Percentiles rank a stretch among this genome's conserved stretches.
phyloP scores from a whole-genome alignment of 2,797 vertebrate species.

The Tamandua tetradactyla region DNA sequence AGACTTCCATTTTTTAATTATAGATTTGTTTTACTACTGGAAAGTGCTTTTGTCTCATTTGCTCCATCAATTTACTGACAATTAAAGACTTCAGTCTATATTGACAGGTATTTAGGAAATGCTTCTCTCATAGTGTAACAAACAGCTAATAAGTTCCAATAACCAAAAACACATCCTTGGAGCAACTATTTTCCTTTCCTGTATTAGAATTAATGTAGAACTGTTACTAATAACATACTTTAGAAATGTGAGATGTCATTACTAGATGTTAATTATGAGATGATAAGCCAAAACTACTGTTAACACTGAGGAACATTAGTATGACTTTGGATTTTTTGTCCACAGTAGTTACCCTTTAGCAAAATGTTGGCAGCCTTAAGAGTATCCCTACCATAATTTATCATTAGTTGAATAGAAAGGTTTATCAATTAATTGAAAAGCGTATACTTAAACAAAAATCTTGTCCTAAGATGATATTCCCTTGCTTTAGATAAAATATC shows the following conservation, averaged over 20 bases:
- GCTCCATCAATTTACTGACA: neutral
- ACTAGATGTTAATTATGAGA: neutral
- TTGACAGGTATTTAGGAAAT: neutral
- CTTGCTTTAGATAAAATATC: slow-evolving; percentile 19
- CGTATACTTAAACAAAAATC: neutral
- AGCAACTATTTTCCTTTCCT: neutral
- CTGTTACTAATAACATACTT: neutral
- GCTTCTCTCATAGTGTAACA: neutral
- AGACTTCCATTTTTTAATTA: slow-evolving; percentile 13
- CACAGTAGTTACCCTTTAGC: neutral
- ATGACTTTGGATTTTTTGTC: neutral
- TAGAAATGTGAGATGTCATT: neutral
- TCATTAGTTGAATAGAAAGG: neutral
- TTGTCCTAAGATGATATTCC: neutral
- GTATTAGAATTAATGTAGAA: slow-evolving; percentile 9
- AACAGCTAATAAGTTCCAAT: neutral
- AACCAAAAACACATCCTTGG: neutral
- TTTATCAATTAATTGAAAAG: slow-evolving; percentile 26
- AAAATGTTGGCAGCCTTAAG: neutral
- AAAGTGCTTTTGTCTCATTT: neutral
- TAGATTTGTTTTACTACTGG: neutral
- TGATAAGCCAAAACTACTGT: neutral
- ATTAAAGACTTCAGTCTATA: neutral
- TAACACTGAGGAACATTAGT: neutral
- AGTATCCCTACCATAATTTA: neutral